Evolutionary conservation across 2,888 invertebrate species (phyloP).

Genomic region (Steinernema carpocapsae): DNA sequence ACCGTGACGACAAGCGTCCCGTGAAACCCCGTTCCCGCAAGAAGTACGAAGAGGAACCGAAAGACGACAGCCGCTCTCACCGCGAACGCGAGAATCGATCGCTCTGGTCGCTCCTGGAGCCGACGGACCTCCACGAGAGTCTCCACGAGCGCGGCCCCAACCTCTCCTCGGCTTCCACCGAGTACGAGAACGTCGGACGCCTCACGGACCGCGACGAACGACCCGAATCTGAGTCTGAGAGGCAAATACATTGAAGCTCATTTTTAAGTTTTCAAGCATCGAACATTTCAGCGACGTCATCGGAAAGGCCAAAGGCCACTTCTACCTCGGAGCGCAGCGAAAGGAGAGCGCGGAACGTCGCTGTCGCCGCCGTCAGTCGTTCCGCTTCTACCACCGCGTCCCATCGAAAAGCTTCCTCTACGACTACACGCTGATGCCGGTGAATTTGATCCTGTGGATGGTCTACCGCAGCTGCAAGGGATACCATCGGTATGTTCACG

Average conservation of each 20-base stretch:
- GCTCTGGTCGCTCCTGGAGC: background rate
- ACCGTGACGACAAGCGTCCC: too few species aligned
- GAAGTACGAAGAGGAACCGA: background rate
- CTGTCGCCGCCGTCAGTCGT: background rate
- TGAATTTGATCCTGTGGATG: background rate
- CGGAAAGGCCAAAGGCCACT: background rate
- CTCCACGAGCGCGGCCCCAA: background rate
- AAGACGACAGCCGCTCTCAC: background rate
- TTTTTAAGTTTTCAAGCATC: too few species aligned
- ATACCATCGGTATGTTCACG: background rate
- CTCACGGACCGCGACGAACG: background rate
- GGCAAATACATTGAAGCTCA: background rate
- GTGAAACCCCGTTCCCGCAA: too few species aligned
- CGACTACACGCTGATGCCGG: constrained; percentile 22
- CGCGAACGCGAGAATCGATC: background rate
- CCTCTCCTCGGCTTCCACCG: background rate
- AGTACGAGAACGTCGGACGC: background rate
- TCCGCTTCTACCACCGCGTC: constrained; percentile 23
- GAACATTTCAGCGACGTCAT: background rate
- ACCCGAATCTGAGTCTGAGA: background rate
- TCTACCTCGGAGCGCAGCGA: constrained; percentile 4
- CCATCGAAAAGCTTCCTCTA: background rate
- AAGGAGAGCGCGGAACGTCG: background rate
- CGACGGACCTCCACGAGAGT: background rate
- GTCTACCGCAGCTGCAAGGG: constrained; percentile 10